Evolutionary conservation across 2,113 vertebrate genomes (phyloP).

Genomic region (Ptyas mucosa): DNA sequence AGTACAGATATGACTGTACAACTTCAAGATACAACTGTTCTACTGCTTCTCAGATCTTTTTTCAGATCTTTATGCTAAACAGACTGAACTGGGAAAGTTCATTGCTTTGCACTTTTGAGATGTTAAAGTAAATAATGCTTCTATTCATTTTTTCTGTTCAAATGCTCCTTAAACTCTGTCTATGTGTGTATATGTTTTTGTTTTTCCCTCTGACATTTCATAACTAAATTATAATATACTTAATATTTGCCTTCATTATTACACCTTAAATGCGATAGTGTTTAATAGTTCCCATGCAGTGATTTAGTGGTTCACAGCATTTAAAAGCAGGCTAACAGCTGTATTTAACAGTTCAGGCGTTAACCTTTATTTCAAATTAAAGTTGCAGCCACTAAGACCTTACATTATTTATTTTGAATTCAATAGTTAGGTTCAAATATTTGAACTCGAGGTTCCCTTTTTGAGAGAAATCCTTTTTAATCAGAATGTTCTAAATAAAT

Average conservation of each 20-base stretch:
- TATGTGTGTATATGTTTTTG: not conserved
- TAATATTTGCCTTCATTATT: not conserved
- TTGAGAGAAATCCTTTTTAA: not conserved
- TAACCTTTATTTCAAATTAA: not conserved
- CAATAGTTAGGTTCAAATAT: not conserved
- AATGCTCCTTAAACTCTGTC: not conserved
- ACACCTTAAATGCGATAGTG: not conserved
- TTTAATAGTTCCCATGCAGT: not conserved
- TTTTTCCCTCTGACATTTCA: not conserved
- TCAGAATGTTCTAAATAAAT: not conserved
- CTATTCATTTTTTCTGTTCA: not conserved
- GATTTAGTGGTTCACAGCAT: not conserved
- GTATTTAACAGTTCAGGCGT: not conserved
- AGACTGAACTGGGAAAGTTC: not conserved
- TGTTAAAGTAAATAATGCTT: not conserved
- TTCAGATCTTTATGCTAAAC: not conserved
- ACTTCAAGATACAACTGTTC: not conserved
- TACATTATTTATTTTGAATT: not conserved
- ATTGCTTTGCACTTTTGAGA: not conserved
- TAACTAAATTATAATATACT: not conserved
- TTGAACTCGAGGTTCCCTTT: not conserved
- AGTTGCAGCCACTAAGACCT: not conserved
- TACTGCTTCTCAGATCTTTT: no score
- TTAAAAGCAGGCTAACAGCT: not conserved
- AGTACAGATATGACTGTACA: not conserved